Base-by-base conservation (phyloP, 1,140 invertebrate species). In the Oncopodura yosiiana region DNA sequence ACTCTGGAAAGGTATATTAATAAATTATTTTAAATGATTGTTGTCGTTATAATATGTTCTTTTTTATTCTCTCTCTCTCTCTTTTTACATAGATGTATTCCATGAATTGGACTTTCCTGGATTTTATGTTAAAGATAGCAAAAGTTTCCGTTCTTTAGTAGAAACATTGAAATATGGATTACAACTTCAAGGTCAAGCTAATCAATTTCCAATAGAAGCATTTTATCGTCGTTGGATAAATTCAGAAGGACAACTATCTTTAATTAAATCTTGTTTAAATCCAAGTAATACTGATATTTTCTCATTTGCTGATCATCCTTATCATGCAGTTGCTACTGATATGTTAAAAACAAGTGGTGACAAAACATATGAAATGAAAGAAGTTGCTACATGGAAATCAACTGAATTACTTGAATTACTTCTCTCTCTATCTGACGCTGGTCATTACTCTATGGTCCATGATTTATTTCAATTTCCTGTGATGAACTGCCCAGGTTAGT, bases 381-480 rank as follows among this genome's bases (percentile, higher is more conserved):
- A 94, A 69, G 81, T 94, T 29, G 79, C 81, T 32, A 87, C 83
- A 4, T 95, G 93, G 93, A 81, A 88, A 61, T 94, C 86, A 1
- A 67, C 96, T 23, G 90, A 94, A 67, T 74, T 98, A 23, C 79
- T 98, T 0, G 92, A 97, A 68, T 71, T 87, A 9, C 69, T 98
- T 26, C 69, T 98, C 9, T 80, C 81, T 64, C 78, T 97, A 55
- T 84, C 88, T 3, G 93, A 96, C 53, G 78, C 82, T 59, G 90
- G 89, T 3, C 80, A 87, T 34, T 85, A 84, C 65, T 71, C 73
- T 41, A 78, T 84, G 67, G 84, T 93, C 2, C 84, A 87, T 63
- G 93, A 97, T 59, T 69, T 95, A 12, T 90, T 97, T 62, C 94
- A 94, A 69, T 84, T 86, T 71, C 92, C 93, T 0, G 74, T 93